Conservation (phyloP, 2,888 invertebrate genomes). For the Cephus rjabovi region DNA sequence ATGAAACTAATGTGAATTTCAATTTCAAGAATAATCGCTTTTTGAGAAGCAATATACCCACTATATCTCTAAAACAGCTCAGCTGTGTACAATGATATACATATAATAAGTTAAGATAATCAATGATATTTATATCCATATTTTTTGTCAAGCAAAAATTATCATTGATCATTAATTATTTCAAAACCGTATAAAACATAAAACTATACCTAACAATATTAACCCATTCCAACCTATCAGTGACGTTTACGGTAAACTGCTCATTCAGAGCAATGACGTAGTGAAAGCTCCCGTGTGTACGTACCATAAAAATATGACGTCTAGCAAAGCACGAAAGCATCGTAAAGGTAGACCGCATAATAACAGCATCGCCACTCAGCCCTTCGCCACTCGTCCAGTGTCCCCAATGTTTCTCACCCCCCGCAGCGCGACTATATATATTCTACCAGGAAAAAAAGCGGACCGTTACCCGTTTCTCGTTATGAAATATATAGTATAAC, state of each 20-base stretch:
- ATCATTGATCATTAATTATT: too few relatives aligned
- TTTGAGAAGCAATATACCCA: too few relatives aligned
- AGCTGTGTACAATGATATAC: too few relatives aligned
- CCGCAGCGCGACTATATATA: not conserved
- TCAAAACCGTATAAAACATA: too few relatives aligned
- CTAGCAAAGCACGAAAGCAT: not conserved
- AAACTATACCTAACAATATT: too few relatives aligned
- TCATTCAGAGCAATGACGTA: not conserved
- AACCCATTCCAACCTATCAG: too few relatives aligned
- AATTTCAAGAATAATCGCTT: not conserved
- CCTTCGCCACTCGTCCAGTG: not conserved
- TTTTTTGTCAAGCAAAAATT: too few relatives aligned
- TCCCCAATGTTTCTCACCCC: not conserved
- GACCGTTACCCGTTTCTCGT: slow-evolving; percentile 17
- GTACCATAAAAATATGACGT: not conserved
- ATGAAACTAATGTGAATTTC: not conserved
- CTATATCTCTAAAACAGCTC: too few relatives aligned
- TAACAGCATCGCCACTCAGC: not conserved
- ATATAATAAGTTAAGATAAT: too few relatives aligned
- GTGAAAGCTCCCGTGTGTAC: not conserved
- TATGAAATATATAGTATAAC: slow-evolving; percentile 19
- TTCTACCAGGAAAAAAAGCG: not conserved
- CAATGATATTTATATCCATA: too few relatives aligned
- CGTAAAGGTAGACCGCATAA: not conserved
- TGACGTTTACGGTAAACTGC: too few relatives aligned